Percentiles rank a stretch among this genome's conserved stretches.
Evolutionary conservation across 2,888 invertebrate species (phyloP).

Genomic region (Catocala sponsa): DNA sequence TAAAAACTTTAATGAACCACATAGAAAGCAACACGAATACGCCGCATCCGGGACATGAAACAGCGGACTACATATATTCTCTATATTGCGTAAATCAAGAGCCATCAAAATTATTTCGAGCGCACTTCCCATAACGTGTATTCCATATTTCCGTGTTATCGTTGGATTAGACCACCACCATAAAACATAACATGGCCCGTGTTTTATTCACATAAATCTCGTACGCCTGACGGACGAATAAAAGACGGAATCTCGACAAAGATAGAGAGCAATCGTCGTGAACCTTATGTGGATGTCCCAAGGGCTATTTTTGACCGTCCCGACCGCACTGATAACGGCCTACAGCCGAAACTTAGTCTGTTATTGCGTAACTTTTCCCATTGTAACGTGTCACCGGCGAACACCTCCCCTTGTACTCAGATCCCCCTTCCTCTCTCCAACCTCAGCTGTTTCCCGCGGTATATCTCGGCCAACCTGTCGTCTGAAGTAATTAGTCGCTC

Average conservation of each 20-base stretch:
- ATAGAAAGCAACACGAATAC: constrained; percentile 4
- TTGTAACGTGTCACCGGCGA: constrained; percentile 69
- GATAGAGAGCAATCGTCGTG: constrained; percentile 27
- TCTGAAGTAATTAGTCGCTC: constrained; percentile 66
- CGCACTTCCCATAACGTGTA: constrained; percentile 29
- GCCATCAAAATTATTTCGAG: constrained; percentile 44
- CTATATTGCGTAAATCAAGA: constrained; percentile 16
- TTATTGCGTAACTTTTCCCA: constrained; percentile 79
- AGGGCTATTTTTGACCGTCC: constrained; percentile 53
- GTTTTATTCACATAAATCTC: constrained; percentile 71
- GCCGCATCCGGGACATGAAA: constrained; percentile 16
- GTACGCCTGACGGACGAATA: constrained; percentile 61
- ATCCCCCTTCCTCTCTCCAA: constrained; percentile 7
- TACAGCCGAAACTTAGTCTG: constrained; percentile 62
- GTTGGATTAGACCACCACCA: constrained; percentile 55
- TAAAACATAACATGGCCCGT: constrained; percentile 60
- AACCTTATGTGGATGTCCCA: constrained; percentile 50
- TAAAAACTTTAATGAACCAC: constrained; percentile 2
- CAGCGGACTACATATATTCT: constrained; percentile 5
- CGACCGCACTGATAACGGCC: constrained; percentile 44
- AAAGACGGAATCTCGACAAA: constrained; percentile 55
- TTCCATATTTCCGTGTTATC: constrained; percentile 48
- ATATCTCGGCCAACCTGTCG: constrained; percentile 44
- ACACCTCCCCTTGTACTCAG: constrained; percentile 20
- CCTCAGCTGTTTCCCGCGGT: constrained; percentile 19